A percentile compares a stretch with the other conserved stretches of the same genome.
phyloP scores from a whole-genome alignment of 1,140 invertebrate species.

The Drosophila orena region DNA sequence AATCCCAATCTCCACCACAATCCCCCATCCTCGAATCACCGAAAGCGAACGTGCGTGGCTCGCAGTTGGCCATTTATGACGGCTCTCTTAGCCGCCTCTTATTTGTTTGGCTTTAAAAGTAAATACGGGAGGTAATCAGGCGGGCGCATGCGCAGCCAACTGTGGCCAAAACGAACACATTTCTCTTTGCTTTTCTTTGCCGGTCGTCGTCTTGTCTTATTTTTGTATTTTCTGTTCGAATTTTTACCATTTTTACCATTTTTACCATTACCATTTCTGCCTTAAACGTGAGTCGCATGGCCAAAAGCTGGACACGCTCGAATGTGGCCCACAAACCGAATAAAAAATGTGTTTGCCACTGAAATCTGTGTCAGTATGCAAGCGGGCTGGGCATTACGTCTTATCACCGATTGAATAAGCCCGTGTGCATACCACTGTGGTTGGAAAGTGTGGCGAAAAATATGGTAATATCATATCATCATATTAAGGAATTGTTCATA shows the following conservation, averaged over 20 bases:
- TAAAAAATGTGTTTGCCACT: conserved; percentile 63
- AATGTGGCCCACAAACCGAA: conserved; percentile 64
- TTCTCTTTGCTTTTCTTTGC: conserved; percentile 63
- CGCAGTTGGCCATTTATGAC: conserved; percentile 28
- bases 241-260: conserved; percentile 44
- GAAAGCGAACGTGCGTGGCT: conserved; percentile 39
- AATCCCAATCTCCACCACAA: neutral
- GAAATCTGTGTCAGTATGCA: conserved; percentile 64
- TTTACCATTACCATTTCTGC: conserved; percentile 46
- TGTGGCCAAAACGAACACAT: conserved; percentile 62
- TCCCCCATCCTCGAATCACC: conserved; percentile 2
- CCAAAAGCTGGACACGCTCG: conserved; percentile 71
- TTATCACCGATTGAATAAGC: conserved; percentile 77
- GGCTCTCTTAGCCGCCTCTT: conserved; percentile 8
- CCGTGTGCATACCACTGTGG: conserved; percentile 15
- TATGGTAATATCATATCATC: neutral
- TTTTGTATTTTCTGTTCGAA: conserved; percentile 10
- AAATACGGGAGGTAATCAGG: conserved; percentile 63
- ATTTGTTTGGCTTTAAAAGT: conserved; percentile 57
- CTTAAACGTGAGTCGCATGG: conserved; percentile 73
- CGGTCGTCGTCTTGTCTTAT: conserved; percentile 6
- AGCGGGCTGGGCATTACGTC: conserved; percentile 72
- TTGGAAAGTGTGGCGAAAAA: conserved; percentile 67
- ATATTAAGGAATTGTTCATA: too few species aligned
- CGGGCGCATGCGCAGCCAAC: conserved; percentile 57